These are phyloP conservation scores for Paracentrotus lividus DNA, from an alignment of 53 echinoderm and acorn worm genomes.

Conservation along the genomic window DNA sequence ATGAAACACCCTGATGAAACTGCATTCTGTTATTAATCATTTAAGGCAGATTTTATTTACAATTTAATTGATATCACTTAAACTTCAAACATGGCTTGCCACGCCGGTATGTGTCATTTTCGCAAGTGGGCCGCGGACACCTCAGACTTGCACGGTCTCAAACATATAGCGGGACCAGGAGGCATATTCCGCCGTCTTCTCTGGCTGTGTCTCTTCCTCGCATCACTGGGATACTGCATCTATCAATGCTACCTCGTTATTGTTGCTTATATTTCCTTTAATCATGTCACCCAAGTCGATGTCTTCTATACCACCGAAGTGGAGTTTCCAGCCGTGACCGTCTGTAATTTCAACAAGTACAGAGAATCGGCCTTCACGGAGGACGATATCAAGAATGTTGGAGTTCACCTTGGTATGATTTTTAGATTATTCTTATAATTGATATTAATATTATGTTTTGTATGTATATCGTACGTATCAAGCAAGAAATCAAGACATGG, in stretches of 20 bases:
- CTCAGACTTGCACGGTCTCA: constrained; percentile 86
- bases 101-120: constrained; percentile 51
- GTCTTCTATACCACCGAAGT: constrained; percentile 68
- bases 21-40: too few species aligned
- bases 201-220: constrained; percentile 74
- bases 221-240: constrained; percentile 62
- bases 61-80: too few species aligned
- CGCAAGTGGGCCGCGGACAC: constrained; percentile 76
- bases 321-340: constrained; percentile 81
- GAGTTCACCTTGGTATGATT: constrained; percentile 86
- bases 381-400: constrained; percentile 78
- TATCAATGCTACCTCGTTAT: constrained; percentile 59
- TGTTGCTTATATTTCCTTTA: constrained; percentile 57
- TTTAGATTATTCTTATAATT: not conserved
- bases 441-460: too few species aligned
- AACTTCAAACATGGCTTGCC: constrained; percentile 15
- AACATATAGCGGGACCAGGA: constrained; percentile 78
- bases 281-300: constrained; percentile 86
- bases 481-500: not conserved
- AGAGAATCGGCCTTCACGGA: constrained; percentile 81
- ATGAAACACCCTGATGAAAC: too few species aligned
- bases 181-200: constrained; percentile 71
- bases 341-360: constrained; percentile 94
- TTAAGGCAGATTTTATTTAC: too few species aligned
- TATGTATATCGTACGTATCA: not conserved